Base-by-base conservation (phyloP, 2,113 vertebrate genomes). In the Sinocyclocheilus grahami region DNA sequence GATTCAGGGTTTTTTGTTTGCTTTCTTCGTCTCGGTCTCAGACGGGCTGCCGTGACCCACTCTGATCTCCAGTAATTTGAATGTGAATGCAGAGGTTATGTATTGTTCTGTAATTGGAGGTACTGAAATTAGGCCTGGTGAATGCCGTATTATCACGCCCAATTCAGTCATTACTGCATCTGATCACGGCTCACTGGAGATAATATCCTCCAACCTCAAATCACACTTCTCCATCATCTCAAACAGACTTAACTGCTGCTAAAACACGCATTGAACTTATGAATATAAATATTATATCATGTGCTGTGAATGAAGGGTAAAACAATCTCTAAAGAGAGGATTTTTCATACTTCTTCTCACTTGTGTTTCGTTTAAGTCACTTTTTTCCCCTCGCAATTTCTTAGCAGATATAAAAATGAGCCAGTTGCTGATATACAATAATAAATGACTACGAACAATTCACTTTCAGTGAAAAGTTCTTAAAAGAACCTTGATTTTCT, bases 11-110 rank as follows among this genome's bases (percentile, higher is more conserved):
- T 91, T 85, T 58, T 89, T 89, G 89, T 92, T 91, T 89, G 63
- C 78, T 75, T 78, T 83, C 84, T 90, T 89, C 86, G 89, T 91
- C 92, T 91, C 69, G n/a, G 9, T 91, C 79, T 87, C 90, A 89
- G 92, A 92, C 87, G 62, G 84, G 88, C 88, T 89, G 86, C 71
- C 87, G 84, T 91, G 84, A 88, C 87, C 62, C 88, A 81, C 91
- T 92, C 88, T 90, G 89, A 91, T 86, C 78, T 83, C n/a, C 71
- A 72, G 90, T 89, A 91, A 90, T 90, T 88, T 90, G 86, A 87
- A 84, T 88, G 80, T 88, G 87, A 88, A 90, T 90, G 83, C 84
- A 84, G 83, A 79, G 78, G 85, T 86, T 79, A 76, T 86, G 87
- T 87, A 87, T 87, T 85, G 87, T 86, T 86, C 86, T 71, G 76